Evolutionary conservation across 2,888 invertebrate genomes (phyloP).

Genomic region (Mamestra brassicae): DNA sequence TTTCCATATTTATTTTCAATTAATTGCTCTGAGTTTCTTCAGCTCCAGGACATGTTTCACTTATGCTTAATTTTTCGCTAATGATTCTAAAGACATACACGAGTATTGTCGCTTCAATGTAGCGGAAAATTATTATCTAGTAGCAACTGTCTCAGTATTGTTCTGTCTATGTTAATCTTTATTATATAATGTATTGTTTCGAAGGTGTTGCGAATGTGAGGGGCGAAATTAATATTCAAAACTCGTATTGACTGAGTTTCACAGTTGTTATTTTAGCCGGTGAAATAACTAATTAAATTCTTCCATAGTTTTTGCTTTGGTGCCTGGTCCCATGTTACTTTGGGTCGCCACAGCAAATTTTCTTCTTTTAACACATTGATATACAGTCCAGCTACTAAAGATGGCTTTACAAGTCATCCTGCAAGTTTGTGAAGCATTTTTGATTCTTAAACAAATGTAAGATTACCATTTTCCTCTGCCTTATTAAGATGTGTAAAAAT

Average conservation of each 20-base stretch:
- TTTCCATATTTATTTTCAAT: neutral
- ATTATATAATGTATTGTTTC: constrained; percentile 52
- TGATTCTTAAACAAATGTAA: neutral
- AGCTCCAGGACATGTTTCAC: neutral
- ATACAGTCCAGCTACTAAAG: neutral
- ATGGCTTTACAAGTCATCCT: no score
- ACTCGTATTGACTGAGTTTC: constrained; percentile 14
- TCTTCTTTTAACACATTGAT: neutral
- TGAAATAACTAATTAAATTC: constrained; percentile 16
- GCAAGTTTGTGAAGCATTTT: neutral
- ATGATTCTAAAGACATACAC: neutral
- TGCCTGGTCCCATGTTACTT: neutral
- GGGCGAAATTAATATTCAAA: constrained; percentile 45
- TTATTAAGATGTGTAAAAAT: neutral
- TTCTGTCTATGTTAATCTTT: constrained; percentile 25
- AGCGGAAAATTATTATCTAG: constrained; percentile 29
- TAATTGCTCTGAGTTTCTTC: neutral
- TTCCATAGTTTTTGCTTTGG: neutral
- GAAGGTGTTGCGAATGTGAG: constrained; percentile 27
- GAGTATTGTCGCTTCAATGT: neutral
- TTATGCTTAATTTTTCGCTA: neutral
- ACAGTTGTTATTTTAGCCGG: constrained; percentile 34
- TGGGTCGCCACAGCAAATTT: neutral
- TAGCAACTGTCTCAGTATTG: constrained; percentile 36
- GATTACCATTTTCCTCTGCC: neutral